These are phyloP conservation scores for Dipodomys merriami DNA, from an alignment of 2,113 vertebrate species.

Conservation along the genomic window DNA sequence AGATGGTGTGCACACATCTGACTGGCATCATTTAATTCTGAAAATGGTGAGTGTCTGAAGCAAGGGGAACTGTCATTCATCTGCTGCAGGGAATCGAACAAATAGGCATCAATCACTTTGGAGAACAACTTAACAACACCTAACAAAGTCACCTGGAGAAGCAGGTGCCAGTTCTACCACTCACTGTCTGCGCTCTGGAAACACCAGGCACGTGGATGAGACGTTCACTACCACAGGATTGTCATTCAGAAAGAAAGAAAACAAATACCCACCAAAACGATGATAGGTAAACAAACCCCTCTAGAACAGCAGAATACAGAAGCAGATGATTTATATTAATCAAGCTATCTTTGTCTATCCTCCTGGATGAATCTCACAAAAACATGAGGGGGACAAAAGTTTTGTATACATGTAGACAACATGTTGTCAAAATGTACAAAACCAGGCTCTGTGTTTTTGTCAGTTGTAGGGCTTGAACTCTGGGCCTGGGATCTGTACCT, in stretches of 20 bases:
- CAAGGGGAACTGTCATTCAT: background rate
- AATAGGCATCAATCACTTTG: background rate
- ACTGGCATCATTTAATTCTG: slow-evolving; percentile 31
- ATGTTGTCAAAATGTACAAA: background rate
- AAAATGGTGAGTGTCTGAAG: background rate
- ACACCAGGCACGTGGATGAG: background rate
- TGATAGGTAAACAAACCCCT: background rate
- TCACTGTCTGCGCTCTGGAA: background rate
- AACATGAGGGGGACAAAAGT: background rate
- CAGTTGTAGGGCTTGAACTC: no score
- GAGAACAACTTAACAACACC: background rate
- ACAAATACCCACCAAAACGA: background rate
- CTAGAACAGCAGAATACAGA: background rate
- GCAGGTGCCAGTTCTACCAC: background rate
- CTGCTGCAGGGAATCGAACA: background rate
- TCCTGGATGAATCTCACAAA: background rate
- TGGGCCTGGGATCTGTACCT: no score
- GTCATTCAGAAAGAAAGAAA: background rate
- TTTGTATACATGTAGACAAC: no score
- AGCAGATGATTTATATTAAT: background rate
- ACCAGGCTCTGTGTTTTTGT: background rate
- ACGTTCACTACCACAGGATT: background rate
- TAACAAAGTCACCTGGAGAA: background rate
- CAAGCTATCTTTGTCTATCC: background rate
- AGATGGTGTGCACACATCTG: slow-evolving; percentile 15